phyloP scores from a whole-genome alignment of 1,140 invertebrate species.

The Megathymus violae region DNA sequence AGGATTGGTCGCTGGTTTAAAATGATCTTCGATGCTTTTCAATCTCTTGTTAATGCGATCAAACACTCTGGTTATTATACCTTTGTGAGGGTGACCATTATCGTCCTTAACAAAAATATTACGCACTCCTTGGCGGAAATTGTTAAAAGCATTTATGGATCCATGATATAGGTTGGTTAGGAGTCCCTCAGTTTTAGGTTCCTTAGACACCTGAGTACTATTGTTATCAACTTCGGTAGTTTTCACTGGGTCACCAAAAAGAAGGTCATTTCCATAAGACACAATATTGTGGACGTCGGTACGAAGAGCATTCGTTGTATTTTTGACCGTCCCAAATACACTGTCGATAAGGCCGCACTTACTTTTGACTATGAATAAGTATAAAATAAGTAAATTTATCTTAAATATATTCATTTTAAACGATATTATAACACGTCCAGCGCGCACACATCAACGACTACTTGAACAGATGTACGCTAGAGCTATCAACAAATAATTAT shows the following conservation, averaged over 20 bases:
- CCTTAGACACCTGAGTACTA: neutral
- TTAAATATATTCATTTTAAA: constrained; percentile 11
- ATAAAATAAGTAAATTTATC: neutral
- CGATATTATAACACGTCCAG: neutral
- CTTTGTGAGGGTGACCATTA: neutral
- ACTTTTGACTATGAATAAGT: constrained; percentile 3
- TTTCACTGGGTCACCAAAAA: constrained; percentile 20
- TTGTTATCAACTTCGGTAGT: neutral
- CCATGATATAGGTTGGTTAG: neutral
- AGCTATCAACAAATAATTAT: neutral
- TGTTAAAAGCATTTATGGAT: neutral
- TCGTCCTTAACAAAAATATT: neutral
- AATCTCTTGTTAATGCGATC: neutral
- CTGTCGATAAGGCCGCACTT: constrained; percentile 31
- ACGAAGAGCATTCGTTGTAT: constrained; percentile 34
- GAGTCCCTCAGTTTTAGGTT: constrained; percentile 9
- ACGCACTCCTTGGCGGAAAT: neutral
- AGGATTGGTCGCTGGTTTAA: neutral
- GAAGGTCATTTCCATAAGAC: constrained; percentile 25
- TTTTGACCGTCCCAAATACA: constrained; percentile 27
- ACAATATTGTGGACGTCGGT: constrained; percentile 29
- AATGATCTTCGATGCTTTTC: neutral
- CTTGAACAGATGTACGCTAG: neutral
- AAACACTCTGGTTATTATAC: neutral
- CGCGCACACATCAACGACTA: neutral